Evolutionary conservation across 2,113 vertebrate genomes (phyloP), one percentile per base, ranked within the genome.

Genomic region (Prolemur simus): DNA sequence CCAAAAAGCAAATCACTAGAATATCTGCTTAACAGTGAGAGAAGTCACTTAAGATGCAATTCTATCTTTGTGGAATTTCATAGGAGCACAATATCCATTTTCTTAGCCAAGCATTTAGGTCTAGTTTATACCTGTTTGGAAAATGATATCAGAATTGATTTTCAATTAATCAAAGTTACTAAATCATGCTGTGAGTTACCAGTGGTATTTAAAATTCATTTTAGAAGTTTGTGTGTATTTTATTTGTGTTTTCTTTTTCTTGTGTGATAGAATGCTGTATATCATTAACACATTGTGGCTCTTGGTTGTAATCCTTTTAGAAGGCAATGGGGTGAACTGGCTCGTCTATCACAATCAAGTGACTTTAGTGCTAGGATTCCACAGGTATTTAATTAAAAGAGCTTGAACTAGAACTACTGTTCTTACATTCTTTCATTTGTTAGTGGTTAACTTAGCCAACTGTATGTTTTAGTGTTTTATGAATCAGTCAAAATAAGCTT

Each of bases 1-100:
- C 94, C 93, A 95, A 77, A 63, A 96, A 83, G 25, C 83, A 93
- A 77, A 87, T 94, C 45, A 66, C 39, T 94, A 52, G 88, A 96
- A 77, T 27, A 71, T 83, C 89, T 81, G 77, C 63, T 98, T 29
- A 23, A 1, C 80, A 3, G 5, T 64, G 58, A 85, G 83, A 92
- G 90, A n/a, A 80, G 96, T 94, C 95, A 54, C 91, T 86, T 81
- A 80, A 21, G 15, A 8, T 63, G 83, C 69, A 45, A 63, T 11
- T 74, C 64, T 97, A 39, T 92, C 39, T 49, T 45, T 77, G 32
- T 66, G 80, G 25, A 58, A 76, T 69, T 74, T 77, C n/a, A 15
- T 56, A 84, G n/a, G 32, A 52, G 52, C 23, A 52, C 23, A 71
- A 5, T 32, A 69, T 45, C 39, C 56, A n/a, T 89, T 94, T 95